Conservation (phyloP, 2,888 invertebrate genomes). For the Aspidiotus destructor region DNA sequence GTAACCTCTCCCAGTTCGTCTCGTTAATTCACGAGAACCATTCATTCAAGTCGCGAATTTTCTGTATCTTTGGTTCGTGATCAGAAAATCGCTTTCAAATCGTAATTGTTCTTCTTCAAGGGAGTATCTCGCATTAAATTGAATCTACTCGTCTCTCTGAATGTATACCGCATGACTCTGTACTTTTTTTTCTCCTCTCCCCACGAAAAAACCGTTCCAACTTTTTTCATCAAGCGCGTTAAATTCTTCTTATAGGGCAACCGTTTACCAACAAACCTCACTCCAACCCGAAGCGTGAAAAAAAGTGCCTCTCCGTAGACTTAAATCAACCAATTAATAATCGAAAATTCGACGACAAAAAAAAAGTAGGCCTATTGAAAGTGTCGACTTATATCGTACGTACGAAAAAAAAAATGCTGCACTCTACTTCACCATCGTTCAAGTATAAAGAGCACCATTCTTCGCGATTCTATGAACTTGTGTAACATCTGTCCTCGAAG, state of each 20-base stretch:
- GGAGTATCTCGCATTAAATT: no score
- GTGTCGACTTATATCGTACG: conserved; percentile 14
- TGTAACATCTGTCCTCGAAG: conserved; percentile 32
- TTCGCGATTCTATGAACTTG: conserved; percentile 13
- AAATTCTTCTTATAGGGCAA: not conserved
- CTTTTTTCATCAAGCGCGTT: not conserved
- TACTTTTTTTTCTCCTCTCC: not conserved
- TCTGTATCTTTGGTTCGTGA: no score
- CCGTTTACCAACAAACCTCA: no score
- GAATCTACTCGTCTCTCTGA: not conserved
- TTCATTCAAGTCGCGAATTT: no score
- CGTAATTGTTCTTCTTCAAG: no score
- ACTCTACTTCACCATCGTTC: no score
- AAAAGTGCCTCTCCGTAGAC: not conserved
- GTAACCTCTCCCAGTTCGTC: no score
- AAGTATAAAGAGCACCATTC: conserved; percentile 11
- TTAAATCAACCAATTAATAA: not conserved
- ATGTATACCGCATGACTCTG: not conserved
- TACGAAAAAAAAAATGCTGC: conserved; percentile 1
- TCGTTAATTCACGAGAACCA: no score
- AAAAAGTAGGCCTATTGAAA: conserved; percentile 8
- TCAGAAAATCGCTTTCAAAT: no score
- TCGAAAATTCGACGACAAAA: not conserved
- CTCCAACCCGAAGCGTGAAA: no score
- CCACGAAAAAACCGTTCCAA: not conserved